These are phyloP conservation scores for Plutomurus gul DNA, from an alignment of 1,140 invertebrate genomes.

Conservation along the genomic window DNA sequence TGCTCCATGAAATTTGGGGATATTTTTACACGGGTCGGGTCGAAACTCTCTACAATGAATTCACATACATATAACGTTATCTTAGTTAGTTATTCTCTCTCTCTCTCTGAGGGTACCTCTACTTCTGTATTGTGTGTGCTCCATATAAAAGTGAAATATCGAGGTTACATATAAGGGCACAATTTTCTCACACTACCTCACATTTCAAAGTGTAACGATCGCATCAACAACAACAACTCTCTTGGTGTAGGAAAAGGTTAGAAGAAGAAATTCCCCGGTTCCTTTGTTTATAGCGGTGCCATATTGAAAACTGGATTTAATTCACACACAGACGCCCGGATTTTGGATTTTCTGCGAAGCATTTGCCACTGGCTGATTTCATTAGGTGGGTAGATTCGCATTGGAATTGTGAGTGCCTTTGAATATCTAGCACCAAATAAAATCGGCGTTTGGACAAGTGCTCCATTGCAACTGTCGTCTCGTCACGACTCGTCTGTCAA, in stretches of 20 bases:
- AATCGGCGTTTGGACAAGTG: conserved; percentile 44
- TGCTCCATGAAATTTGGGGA: too few species aligned
- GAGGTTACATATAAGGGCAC: conserved; percentile 16
- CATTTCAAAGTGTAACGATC: conserved; percentile 1
- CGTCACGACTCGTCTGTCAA: not conserved
- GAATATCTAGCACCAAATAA: conserved; percentile 45
- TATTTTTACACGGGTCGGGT: too few species aligned
- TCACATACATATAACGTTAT: too few species aligned
- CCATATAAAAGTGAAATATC: not conserved
- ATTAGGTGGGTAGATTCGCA: conserved; percentile 28
- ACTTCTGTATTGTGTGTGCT: too few species aligned
- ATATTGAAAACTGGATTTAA: not conserved
- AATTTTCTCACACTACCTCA: conserved; percentile 12
- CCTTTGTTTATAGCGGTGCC: not conserved
- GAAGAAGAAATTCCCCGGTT: not conserved
- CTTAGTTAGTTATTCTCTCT: too few species aligned
- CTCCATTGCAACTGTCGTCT: not conserved
- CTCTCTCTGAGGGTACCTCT: too few species aligned
- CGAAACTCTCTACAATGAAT: too few species aligned
- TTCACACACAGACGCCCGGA: not conserved
- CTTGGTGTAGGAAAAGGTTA: too few species aligned
- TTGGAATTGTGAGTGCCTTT: not conserved
- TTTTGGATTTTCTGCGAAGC: not conserved
- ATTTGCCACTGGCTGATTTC: conserved; percentile 43
- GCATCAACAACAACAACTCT: too few species aligned